Evolutionary conservation across 2,888 invertebrate genomes (phyloP).

Genomic region (Lepidocyrtoides sp.): DNA sequence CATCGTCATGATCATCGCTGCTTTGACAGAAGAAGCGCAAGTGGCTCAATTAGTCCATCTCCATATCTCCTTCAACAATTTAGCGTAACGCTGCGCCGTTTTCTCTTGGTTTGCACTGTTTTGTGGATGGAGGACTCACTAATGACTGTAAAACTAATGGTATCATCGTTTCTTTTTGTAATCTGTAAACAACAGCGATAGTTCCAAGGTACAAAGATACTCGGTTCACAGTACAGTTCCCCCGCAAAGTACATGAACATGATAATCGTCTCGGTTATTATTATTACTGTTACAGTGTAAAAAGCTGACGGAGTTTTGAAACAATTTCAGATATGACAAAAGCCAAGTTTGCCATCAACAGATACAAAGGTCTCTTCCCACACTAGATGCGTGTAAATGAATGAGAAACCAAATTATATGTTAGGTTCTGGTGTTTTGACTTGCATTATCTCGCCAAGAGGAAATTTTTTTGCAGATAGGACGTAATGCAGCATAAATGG

Average conservation of each 20-base stretch:
- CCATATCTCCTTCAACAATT: not conserved
- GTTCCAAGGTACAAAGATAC: too few species aligned
- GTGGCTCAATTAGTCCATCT: conserved; percentile 73
- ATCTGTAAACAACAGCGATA: not conserved
- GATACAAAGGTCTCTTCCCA: conserved; percentile 4
- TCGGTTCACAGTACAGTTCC: too few species aligned
- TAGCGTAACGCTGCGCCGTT: not conserved
- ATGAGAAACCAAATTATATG: not conserved
- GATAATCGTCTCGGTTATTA: conserved; percentile 4
- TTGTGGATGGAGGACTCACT: not conserved
- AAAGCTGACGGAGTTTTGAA: conserved; percentile 55
- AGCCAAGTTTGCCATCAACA: conserved; percentile 10
- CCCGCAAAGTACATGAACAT: not conserved
- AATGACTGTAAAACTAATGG: conserved; percentile 51
- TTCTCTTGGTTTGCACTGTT: not conserved
- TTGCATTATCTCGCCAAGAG: conserved; percentile 44
- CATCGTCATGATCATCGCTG: conserved; percentile 3
- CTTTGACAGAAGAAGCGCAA: conserved; percentile 69
- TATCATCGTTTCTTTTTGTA: not conserved
- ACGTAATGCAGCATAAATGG: too few species aligned
- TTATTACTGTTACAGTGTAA: not conserved
- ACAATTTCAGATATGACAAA: conserved; percentile 49
- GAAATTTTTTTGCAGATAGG: too few species aligned
- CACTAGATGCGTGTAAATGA: not conserved
- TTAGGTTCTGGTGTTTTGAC: conserved; percentile 11